Percentiles rank a stretch among this genome's conserved stretches.
phyloP scores from a whole-genome alignment of 2,888 invertebrate species.

The Tenthredo livida region DNA sequence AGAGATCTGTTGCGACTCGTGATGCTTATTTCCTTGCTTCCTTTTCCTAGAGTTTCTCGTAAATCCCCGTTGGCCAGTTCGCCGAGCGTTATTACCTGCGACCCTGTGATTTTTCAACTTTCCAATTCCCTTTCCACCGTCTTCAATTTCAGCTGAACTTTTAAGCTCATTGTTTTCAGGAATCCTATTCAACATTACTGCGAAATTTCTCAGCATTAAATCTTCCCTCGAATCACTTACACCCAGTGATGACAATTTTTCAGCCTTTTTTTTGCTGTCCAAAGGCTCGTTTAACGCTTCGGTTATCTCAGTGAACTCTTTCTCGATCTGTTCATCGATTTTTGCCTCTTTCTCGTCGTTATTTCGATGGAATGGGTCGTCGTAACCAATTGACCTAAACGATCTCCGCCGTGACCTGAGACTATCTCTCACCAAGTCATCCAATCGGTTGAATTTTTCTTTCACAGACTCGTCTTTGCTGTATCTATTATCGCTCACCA shows the following conservation, averaged over 20 bases:
- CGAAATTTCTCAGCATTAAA: constrained; percentile 50
- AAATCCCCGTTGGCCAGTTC: background rate
- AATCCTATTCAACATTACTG: constrained; percentile 44
- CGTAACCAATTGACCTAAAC: constrained; percentile 57
- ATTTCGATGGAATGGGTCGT: constrained; percentile 45
- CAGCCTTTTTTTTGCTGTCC: constrained; percentile 28
- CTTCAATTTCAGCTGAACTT: background rate
- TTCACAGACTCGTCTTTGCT: background rate
- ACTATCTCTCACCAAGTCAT: constrained; percentile 30
- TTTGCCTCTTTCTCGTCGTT: constrained; percentile 55
- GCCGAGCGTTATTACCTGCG: background rate
- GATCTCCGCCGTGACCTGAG: constrained; percentile 45
- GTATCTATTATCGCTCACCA: background rate
- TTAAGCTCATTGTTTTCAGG: background rate
- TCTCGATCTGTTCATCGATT: constrained; percentile 65
- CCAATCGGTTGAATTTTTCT: constrained; percentile 23
- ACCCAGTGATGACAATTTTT: background rate
- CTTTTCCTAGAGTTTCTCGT: background rate
- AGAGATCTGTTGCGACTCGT: background rate
- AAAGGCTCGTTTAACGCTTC: constrained; percentile 62
- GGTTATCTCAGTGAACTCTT: constrained; percentile 64
- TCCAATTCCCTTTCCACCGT: background rate
- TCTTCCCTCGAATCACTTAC: background rate
- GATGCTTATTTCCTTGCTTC: background rate
- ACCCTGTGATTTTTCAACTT: background rate